Evolutionary conservation across 2,113 vertebrate species (phyloP).

Genomic region (Pachyramphus minor): DNA sequence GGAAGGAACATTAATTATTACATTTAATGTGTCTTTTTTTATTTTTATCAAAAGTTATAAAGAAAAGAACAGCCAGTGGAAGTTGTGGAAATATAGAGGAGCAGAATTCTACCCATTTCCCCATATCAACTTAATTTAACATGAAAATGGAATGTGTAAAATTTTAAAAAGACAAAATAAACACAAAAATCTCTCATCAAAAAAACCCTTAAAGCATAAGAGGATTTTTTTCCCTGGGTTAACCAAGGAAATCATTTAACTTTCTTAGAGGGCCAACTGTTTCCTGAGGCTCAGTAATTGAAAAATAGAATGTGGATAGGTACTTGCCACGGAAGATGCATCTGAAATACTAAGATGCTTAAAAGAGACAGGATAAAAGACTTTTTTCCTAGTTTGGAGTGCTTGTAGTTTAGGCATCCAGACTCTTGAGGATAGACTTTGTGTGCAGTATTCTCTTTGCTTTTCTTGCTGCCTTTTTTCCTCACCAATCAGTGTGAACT

Average conservation of each 20-base stretch:
- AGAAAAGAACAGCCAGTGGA: not conserved
- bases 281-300: not conserved
- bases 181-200: not conserved
- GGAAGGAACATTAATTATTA: not conserved
- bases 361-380: not conserved
- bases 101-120: not conserved
- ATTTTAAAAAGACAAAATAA: not conserved
- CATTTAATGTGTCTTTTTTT: not conserved
- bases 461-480: not conserved
- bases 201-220: not conserved
- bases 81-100: not conserved
- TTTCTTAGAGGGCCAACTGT: not conserved
- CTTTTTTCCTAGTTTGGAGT: not conserved
- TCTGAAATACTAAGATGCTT: not conserved
- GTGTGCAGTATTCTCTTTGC: not conserved
- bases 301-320: not conserved
- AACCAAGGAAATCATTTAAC: not conserved
- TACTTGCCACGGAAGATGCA: not conserved
- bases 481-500: not conserved
- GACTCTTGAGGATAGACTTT: not conserved
- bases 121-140: not conserved
- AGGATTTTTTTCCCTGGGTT: not conserved
- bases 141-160: not conserved
- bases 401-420: not conserved
- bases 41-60: not conserved